These are phyloP conservation scores for Carabus problematicus DNA, from an alignment of 2,888 invertebrate species.

Conservation along the genomic window DNA sequence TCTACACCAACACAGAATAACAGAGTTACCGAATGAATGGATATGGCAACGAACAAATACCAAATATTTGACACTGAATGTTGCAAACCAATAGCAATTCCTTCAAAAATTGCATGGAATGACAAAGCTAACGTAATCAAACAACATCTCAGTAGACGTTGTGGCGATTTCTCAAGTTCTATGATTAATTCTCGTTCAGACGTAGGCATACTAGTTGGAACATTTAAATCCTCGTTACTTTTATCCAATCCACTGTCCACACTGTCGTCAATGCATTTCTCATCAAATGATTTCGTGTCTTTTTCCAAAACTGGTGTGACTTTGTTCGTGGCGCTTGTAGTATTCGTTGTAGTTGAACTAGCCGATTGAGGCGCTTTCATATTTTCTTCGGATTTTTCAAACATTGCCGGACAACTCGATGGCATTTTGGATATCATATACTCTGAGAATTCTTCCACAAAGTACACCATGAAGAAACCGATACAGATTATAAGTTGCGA, in stretches of 20 bases:
- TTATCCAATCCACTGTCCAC: conserved; percentile 40
- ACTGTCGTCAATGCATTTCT: conserved; percentile 28
- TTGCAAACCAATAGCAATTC: conserved; percentile 63
- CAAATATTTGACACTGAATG: conserved; percentile 59
- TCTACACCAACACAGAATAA: conserved; percentile 64
- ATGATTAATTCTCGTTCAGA: conserved; percentile 47
- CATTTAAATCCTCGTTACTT: conserved; percentile 38
- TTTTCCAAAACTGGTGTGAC: conserved; percentile 47
- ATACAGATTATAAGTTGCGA: conserved; percentile 62
- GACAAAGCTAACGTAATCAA: conserved; percentile 62
- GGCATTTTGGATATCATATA: conserved; percentile 54
- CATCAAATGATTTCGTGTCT: conserved; percentile 45
- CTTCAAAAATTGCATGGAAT: conserved; percentile 65
- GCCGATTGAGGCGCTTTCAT: conserved; percentile 5
- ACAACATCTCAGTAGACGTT: conserved; percentile 57
- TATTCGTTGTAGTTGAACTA: neutral
- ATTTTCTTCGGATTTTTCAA: conserved; percentile 30
- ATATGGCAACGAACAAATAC: conserved; percentile 63
- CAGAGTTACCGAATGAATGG: conserved; percentile 63
- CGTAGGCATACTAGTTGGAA: conserved; percentile 49
- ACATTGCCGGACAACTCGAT: conserved; percentile 29
- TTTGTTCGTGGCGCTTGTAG: conserved; percentile 44
- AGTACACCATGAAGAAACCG: conserved; percentile 65
- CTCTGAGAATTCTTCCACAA: conserved; percentile 62
- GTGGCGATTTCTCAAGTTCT: conserved; percentile 50